Base-by-base conservation (phyloP, 2,113 vertebrate genomes). In the Otus sunia region DNA sequence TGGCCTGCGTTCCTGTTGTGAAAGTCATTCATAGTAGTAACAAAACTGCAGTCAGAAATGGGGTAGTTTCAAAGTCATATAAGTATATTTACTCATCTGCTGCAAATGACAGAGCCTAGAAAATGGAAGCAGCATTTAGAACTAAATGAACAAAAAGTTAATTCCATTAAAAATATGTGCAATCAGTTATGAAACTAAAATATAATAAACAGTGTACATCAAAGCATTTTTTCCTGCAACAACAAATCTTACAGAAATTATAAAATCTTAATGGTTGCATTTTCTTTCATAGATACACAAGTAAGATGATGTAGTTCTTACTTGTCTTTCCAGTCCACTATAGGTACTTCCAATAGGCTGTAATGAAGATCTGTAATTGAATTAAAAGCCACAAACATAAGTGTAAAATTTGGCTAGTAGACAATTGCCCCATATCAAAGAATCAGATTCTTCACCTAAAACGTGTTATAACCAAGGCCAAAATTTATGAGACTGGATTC, bases 1-100 rank as follows among this genome's bases (percentile, higher is more conserved):
- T 98, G 98, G 98, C 96, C 98, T 98, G 95, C 36, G 92, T 98
- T 98, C 97, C 98, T 98, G 97, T 98, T 98, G 98, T 98, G 98
- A 98, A 98, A 98, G 98, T 98, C 98, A 98, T 98, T 97, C 97
- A 90, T 73, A 93, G 97, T 81, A 90, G 93, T 94, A 97, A 97
- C 95, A 98, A 97, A 98, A 98, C 94, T 97, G 96, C 95, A 96
- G 91, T 88, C 76, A 97, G 95, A 97, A 98, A 96, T 58, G 37
- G 72, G 23, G 43, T 92, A 96, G 95, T 98, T 98, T 98, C 98
- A 98, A 98, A 98, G 98, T 98, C 98, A 98, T 88, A 87, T 74
- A 95, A 95, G 85, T 92, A 86, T 85, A 91, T 97, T 97, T 94
- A 91, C 56, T 94, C 75, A 75, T 97, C 92, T 97, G 83, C 74